A percentile compares a stretch with the other conserved stretches of the same genome.
These are phyloP conservation scores for Hylaea fasciaria DNA, from an alignment of 2,888 invertebrate species.

Conservation along the genomic window DNA sequence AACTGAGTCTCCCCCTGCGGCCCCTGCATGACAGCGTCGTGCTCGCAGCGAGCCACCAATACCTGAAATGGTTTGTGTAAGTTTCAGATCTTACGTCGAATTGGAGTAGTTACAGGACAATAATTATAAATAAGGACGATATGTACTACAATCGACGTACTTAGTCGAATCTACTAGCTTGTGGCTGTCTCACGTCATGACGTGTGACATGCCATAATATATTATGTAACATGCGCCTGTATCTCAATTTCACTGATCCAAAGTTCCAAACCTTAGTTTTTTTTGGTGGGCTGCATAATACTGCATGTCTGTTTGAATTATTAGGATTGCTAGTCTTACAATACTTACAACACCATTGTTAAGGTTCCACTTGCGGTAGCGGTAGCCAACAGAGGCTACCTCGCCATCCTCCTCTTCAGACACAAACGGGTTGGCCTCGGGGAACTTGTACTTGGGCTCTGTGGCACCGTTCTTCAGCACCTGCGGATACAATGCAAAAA, in stretches of 20 bases:
- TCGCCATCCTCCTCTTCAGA: constrained; percentile 96
- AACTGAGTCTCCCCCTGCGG: constrained; percentile 96
- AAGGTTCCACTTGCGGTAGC: constrained; percentile 98
- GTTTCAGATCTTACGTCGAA: not conserved
- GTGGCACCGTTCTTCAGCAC: constrained; percentile 87
- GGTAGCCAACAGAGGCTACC: constrained; percentile 97
- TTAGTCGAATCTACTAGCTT: no score
- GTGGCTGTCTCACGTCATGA: no score
- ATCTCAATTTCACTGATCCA: no score
- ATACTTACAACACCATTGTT: constrained; percentile 93
- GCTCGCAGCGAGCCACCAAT: constrained; percentile 97
- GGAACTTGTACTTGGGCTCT: constrained; percentile 95
- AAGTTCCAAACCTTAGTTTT: no score
- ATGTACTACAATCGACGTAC: no score
- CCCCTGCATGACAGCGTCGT: constrained; percentile 96
- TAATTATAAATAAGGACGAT: no score
- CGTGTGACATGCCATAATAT: no score
- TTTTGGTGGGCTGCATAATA: no score
- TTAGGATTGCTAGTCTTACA: not conserved
- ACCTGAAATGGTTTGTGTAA: constrained; percentile 66
- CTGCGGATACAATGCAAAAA: constrained; percentile 52
- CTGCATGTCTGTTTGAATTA: no score
- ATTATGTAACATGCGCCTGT: no score
- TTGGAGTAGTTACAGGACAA: no score
- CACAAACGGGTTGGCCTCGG: constrained; percentile 96